phyloP scores from a whole-genome alignment of 2,113 vertebrate genomes.

The Poecile atricapillus region DNA sequence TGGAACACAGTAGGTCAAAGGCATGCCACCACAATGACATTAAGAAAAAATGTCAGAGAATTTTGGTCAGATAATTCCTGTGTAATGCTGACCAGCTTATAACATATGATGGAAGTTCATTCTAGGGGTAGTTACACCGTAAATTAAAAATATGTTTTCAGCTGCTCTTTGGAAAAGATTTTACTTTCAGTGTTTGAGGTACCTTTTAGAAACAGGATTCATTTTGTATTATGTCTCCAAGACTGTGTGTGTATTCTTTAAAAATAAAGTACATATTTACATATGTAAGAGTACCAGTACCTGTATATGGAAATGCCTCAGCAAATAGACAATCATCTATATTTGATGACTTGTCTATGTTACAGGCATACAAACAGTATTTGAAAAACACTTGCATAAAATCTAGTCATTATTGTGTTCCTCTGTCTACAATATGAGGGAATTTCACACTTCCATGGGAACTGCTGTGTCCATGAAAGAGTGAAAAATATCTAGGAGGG shows the following conservation, averaged over 20 bases:
- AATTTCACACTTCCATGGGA: neutral
- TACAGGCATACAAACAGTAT: neutral
- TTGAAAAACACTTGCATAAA: neutral
- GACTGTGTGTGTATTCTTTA: neutral
- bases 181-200: neutral
- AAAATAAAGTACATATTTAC: neutral
- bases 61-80: neutral
- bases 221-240: neutral
- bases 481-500: neutral
- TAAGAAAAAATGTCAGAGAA: neutral
- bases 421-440: neutral
- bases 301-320: neutral
- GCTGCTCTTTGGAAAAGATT: neutral
- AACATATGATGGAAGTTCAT: neutral
- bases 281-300: neutral
- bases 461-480: neutral
- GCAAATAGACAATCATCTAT: neutral
- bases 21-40: neutral
- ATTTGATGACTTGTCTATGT: neutral
- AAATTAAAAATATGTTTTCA: neutral
- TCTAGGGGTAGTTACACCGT: neutral
- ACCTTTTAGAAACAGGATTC: neutral
- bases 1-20: neutral
- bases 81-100: neutral
- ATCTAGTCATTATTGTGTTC: neutral